These are phyloP conservation scores for Theocolax elegans DNA, from an alignment of 1,140 invertebrate genomes.

Conservation along the genomic window DNA sequence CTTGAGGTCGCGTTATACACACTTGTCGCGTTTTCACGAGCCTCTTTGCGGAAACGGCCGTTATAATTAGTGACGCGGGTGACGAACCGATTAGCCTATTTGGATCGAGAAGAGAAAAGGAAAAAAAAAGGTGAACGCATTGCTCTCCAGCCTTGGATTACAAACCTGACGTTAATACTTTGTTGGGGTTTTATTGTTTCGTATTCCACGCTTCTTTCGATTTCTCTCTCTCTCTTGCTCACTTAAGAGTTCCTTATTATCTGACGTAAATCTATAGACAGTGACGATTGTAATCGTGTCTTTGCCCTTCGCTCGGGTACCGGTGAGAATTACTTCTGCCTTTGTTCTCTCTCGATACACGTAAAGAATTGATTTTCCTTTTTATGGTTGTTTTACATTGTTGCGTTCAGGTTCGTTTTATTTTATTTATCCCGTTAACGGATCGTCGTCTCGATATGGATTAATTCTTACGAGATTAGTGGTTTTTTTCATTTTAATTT, in stretches of 20 bases:
- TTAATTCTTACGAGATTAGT: too few relatives aligned
- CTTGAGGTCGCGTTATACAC: too few relatives aligned
- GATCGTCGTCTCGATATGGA: too few relatives aligned
- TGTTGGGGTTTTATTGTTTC: conserved; percentile 10
- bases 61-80: conserved; percentile 4
- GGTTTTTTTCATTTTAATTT: too few relatives aligned
- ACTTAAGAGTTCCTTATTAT: background rate
- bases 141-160: conserved; percentile 8
- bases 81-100: background rate
- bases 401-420: too few relatives aligned
- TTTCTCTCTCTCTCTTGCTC: background rate
- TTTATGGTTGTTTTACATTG: too few relatives aligned
- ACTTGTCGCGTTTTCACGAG: background rate
- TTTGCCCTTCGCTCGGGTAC: too few relatives aligned
- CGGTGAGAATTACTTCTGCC: too few relatives aligned
- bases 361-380: too few relatives aligned
- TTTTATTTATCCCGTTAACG: too few relatives aligned
- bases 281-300: background rate
- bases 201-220: conserved; percentile 2
- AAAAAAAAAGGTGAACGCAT: background rate
- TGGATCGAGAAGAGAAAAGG: background rate
- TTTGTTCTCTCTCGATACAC: too few relatives aligned
- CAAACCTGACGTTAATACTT: too few relatives aligned
- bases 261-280: background rate
- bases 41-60: conserved; percentile 16